Conservation (phyloP, 2,888 invertebrate genomes). For the Lepetodrilus schrolli region DNA sequence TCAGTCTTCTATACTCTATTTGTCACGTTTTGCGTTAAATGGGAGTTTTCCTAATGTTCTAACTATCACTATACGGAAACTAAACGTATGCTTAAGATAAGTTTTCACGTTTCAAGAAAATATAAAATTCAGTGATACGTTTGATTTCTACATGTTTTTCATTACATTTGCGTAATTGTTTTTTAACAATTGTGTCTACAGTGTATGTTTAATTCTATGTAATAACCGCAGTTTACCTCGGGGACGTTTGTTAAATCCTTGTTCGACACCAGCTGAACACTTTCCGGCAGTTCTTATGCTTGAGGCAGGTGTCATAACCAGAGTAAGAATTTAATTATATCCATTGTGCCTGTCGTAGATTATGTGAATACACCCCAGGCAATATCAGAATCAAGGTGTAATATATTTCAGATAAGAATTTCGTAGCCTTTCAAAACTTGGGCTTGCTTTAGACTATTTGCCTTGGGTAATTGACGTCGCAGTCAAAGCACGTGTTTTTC, state of each 20-base stretch:
- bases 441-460: neutral
- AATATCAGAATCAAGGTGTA: neutral
- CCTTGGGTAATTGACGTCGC: neutral
- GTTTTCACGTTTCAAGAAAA: too few species aligned
- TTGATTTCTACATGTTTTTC: too few species aligned
- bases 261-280: too few species aligned
- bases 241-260: neutral
- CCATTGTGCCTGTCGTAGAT: constrained; percentile 9
- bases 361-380: neutral
- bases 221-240: neutral
- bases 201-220: neutral
- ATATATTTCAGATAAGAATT: neutral
- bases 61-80: too few species aligned
- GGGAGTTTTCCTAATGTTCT: too few species aligned
- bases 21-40: constrained; percentile 8
- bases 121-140: too few species aligned
- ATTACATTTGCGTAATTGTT: neutral
- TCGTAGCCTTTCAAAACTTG: neutral
- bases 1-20: neutral
- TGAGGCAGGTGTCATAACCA: constrained; percentile 13
- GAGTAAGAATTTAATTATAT: constrained; percentile 18
- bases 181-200: neutral
- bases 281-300: neutral
- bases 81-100: too few species aligned
- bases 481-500: constrained; percentile 23